phyloP scores from a whole-genome alignment of 2,888 invertebrate species.

The Xestoiulus laeticollis region DNA sequence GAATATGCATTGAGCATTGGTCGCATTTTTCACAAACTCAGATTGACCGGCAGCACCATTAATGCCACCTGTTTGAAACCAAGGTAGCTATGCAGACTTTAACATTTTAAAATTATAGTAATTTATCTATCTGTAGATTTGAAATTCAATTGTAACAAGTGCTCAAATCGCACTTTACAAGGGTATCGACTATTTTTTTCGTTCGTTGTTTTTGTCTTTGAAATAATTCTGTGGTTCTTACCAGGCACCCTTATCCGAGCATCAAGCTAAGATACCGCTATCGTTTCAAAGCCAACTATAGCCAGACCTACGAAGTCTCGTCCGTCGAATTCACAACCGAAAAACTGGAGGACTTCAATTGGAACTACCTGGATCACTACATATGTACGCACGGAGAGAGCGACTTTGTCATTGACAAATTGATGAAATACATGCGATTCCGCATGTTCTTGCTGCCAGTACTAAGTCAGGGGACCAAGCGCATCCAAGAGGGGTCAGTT shows the following conservation, averaged over 20 bases:
- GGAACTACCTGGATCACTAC: constrained; percentile 98
- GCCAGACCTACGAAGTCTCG: constrained; percentile 91
- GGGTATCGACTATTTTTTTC: too few relatives aligned
- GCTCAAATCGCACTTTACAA: too few relatives aligned
- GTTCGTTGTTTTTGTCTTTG: too few relatives aligned
- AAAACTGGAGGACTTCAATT: constrained; percentile 93
- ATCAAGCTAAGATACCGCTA: constrained; percentile 92
- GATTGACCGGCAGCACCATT: constrained; percentile 86
- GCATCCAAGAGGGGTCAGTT: constrained; percentile 74
- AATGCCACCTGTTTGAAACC: constrained; percentile 65
- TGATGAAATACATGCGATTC: constrained; percentile 91
- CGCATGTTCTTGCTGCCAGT: constrained; percentile 87
- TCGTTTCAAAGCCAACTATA: constrained; percentile 90
- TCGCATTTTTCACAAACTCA: constrained; percentile 91
- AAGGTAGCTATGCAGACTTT: constrained; percentile 42
- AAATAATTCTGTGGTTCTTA: constrained; percentile 52
- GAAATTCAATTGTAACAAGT: too few relatives aligned
- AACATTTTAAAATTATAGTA: constrained; percentile 54
- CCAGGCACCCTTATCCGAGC: constrained; percentile 91
- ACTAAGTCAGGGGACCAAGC: constrained; percentile 78
- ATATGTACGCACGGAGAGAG: constrained; percentile 94
- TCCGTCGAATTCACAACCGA: constrained; percentile 95
- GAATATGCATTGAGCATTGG: constrained; percentile 91
- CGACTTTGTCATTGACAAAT: constrained; percentile 87
- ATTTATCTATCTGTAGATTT: too few relatives aligned